Base-by-base conservation (phyloP, 2,113 vertebrate genomes). In the Brachirus orientalis region DNA sequence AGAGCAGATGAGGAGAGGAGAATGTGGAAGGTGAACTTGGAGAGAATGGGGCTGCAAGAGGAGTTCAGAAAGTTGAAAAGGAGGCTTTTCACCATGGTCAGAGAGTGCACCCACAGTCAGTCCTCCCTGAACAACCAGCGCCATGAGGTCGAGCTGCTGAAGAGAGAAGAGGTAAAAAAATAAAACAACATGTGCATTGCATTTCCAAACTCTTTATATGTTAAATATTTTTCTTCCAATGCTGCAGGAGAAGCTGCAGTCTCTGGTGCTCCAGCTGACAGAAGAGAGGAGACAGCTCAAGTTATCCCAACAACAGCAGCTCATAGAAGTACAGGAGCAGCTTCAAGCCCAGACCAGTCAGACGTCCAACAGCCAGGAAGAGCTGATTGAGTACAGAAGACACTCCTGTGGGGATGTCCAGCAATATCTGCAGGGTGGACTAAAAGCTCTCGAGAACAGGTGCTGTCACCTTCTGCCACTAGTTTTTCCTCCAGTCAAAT, bases 91-190 rank as follows among this genome's bases (percentile, higher is more conserved):
- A 79, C 80, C 56, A 92, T 93, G 72, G 95, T 93, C 0, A 94
- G 94, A 82, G 95, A 96, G 6, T 95, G 95, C 1, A 94, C 96
- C 75, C 93, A 95, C 12, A 95, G 84, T 69, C 95, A 96, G 80
- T 92, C 95, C 50, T 86, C 93, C 65, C 87, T 97, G 82, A 92
- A 93, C 63, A 91, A 84, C 57, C 92, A 92, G 37, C 88, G 88
- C 22, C 92, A 92, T 6, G 94, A 94, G 1, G 90, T 97, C 77
- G 93, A 94, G 67, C 90, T 94, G 76, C 87, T 93, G 0, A 83
- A 88, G 0, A 88, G 90, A 44, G 87, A 87, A 46, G 88, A 93
- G 90, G 93, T 93, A 81, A 57, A 53, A n/a, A 53, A 41, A 17
- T 0, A 28, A 12, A 28, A 7, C 8, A 3, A 8, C 50, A 45